Evolutionary conservation across 2,888 invertebrate species (phyloP).

Genomic region (Synergus gifuensis): DNA sequence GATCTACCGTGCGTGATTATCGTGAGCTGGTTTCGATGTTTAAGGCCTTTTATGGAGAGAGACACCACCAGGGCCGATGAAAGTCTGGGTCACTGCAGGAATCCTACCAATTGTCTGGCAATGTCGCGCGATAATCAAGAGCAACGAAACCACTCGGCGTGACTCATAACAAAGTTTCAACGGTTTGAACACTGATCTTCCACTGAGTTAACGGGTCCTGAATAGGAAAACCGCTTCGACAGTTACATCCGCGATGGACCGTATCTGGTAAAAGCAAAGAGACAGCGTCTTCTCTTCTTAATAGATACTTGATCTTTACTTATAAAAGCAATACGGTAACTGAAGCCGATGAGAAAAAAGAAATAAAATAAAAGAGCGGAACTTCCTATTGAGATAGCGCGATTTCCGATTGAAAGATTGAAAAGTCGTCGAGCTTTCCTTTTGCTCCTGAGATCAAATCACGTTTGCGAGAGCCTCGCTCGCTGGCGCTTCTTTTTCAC

Average conservation of each 20-base stretch:
- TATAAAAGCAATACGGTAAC: background rate
- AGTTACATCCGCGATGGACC: constrained; percentile 41
- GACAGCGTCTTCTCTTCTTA: constrained; percentile 15
- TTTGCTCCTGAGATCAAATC: constrained; percentile 8
- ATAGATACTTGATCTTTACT: background rate
- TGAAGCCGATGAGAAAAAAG: background rate
- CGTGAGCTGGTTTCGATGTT: constrained; percentile 40
- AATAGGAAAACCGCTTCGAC: constrained; percentile 37
- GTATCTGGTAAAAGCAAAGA: constrained; percentile 26
- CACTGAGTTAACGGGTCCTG: constrained; percentile 33
- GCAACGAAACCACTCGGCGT: constrained; percentile 33
- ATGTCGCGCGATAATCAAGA: constrained; percentile 38
- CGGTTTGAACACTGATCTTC: constrained; percentile 26
- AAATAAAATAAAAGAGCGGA: constrained; percentile 17
- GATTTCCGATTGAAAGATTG: constrained; percentile 4
- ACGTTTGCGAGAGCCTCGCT: constrained; percentile 39
- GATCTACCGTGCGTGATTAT: constrained; percentile 38
- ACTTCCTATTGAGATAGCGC: background rate
- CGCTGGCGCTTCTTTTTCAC: constrained; percentile 46
- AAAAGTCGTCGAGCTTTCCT: background rate
- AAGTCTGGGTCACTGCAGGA: constrained; percentile 54
- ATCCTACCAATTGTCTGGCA: constrained; percentile 50
- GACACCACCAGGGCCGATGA: constrained; percentile 43
- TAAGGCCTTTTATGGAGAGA: constrained; percentile 50
- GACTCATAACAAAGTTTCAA: constrained; percentile 28